Evolutionary conservation across 2,797 vertebrate species (phyloP), one percentile per base, ranked within the genome.

Genomic region (Poecile montanus): DNA sequence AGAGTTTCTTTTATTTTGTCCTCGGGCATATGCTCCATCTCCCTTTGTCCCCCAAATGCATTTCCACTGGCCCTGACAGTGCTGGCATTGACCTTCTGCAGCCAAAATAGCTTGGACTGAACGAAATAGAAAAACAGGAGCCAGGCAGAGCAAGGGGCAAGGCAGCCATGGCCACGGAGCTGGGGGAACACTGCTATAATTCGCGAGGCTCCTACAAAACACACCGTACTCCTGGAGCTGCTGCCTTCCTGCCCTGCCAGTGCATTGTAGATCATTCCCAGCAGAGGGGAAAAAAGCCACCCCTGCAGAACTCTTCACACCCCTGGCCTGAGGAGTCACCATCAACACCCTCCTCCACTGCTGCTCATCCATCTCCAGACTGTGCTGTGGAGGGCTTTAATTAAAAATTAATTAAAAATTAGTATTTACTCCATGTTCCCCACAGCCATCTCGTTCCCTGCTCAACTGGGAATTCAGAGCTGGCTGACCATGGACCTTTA

Each of bases 191-290:
- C 54, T 70, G 61, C 58, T 80, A 0, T 16, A 47, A 79, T 79
- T 77, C 60, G 16, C 85, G 42, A 48, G 27, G 27, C 10, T 60
- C 0, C 0, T 4, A 17, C 23, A 80, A 89, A 94, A 70, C 32
- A 16, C 40, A 2, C 4, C 7, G 34, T 16, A 6, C 38, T 56
- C 0, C 0, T 12, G 62, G 45, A 73, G 20, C 7, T 62, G 60
- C 56, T 48, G n/a, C 76, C 44, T 65, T 53, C 83, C 51, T 85
- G 56, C 32, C 44, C 68, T 27, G 1, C 25, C 68, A 27, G 42
- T 51, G 50, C 0, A 0, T 3, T 3, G 27, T 4, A 8, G 38
- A 65, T 67, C 9, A 0, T 8, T 32, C 8, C 7, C 50, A 82
- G 67, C 12, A 4, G n/a, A 53, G 21, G 4, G 5, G 27, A 50